Evolutionary conservation across 2,888 invertebrate genomes (phyloP), one percentile per base, ranked within the genome.

Genomic region (Fragum sueziense): DNA sequence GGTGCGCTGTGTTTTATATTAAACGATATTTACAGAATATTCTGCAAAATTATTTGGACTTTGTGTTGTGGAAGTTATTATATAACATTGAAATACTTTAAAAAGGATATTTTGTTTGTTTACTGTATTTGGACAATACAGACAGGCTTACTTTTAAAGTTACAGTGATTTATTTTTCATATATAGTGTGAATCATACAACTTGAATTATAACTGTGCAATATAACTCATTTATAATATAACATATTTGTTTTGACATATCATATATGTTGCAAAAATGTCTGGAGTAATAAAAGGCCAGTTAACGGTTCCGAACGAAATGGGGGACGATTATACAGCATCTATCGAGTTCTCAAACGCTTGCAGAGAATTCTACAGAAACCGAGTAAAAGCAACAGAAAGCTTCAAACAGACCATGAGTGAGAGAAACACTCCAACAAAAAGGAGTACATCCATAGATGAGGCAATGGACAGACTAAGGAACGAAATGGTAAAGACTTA

Each of bases 341-440:
- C 87, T 17, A 90, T 90, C 33, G 90, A 90, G 79, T 79, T 90
- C 37, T 90, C 89, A 4, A 90, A 90, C 74, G 87, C 89, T 41
- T 90, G 90, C 70, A 69, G 90, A 51, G 84, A 87, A 62, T 90
- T 90, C 77, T 90, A 90, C 83, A 85, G 86, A 29, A 85, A 80
- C 27, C 67, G 90, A 54, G 80, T 89, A 34, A 84, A 88, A 62
- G 85, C 85, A 2, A 88, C 89, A 0, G 88, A 88, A 68, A 76
- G 71, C 14, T 85, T 86, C 59, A 89, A 89, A 81, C 80, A 86
- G 72, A 81, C 73, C 54, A 76, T 85, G 51, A 74, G 70, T 37
- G 76, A 61, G 27, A 65, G 29, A 6, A 74, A 57, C 33, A 34
- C 78, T 29, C 52, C 69, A 14, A 41, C 37, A 0, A 71, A 37